Evolutionary conservation across 2,797 vertebrate species (phyloP).

Genomic region (Danio kyathit): DNA sequence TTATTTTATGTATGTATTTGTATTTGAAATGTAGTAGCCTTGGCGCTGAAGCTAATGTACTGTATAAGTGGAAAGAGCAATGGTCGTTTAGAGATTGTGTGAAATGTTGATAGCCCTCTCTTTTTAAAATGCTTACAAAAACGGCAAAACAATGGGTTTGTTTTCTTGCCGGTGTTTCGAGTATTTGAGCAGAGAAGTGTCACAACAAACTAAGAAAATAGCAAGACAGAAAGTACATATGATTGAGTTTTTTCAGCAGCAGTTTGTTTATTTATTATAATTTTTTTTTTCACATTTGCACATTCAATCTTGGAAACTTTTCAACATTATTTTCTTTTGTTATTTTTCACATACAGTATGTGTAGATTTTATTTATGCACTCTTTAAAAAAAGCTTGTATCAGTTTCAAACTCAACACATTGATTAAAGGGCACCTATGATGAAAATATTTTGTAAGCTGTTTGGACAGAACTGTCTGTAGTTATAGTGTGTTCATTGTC

Average conservation of each 20-base stretch:
- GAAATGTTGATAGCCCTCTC: neutral
- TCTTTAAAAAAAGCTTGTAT: no score
- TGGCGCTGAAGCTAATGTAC: constrained; percentile 21
- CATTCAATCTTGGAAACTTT: neutral
- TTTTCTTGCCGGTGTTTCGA: neutral
- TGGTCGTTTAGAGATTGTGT: neutral
- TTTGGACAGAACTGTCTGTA: no score
- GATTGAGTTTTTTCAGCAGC: neutral
- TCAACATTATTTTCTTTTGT: neutral
- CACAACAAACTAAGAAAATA: neutral
- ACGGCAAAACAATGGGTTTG: neutral
- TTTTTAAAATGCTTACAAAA: neutral
- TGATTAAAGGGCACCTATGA: no score
- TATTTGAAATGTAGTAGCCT: neutral
- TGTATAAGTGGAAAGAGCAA: neutral
- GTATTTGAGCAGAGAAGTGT: neutral
- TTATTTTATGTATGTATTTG: neutral
- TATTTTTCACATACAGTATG: neutral
- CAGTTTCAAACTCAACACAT: no score
- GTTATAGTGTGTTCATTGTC: no score
- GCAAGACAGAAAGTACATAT: no score
- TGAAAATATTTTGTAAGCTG: no score
- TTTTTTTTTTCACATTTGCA: neutral
- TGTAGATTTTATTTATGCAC: neutral
- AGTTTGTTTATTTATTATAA: neutral